Base-by-base conservation (phyloP, 1,140 invertebrate species). In the Magallana ariakensis region DNA sequence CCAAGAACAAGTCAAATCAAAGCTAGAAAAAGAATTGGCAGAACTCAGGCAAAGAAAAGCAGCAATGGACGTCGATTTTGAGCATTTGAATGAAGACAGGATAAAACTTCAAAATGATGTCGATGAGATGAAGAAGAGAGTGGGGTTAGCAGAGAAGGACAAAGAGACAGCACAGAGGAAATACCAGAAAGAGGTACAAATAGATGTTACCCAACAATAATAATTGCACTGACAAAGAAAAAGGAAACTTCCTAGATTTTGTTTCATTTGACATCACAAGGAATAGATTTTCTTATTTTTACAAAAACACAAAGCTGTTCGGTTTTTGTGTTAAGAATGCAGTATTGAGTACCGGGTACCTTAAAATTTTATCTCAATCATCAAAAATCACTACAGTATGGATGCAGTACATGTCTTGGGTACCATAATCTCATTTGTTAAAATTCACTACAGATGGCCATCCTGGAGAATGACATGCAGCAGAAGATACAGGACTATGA, bases 111-210 rank as follows among this genome's bases (percentile, higher is more conserved):
- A 91, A 8, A 92, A 94, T 87, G 90, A 93, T 57, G 87, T 92
- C 13, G 92, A 94, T 89, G 91, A 92, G 19, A 84, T 94, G 75
- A 92, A 93, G 90, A 91, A 92, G 60, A 87, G 90, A 56, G 82
- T 93, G 54, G 85, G 87, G 62, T 10, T 85, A 46, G 90, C 91
- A 10, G 84, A 92, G 33, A 91, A 93, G 84, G 94, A 94, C 81
- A 93, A 92, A 70, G 93, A 94, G 33, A 84, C 88, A n/a, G 92
- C 92, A 11, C 87, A 91, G 3, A 88, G 93, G 15, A 94, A 94
- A 88, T 93, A 88, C 82, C 88, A 90, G 10, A 94, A 94, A 90
- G 92, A 94, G 93, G 94, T 94, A 62, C 0, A 7, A 19, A 56
- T 19, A 0, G 13, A 4, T 46, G 33, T 46, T 46, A 46, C n/a